phyloP scores from a whole-genome alignment of 2,888 invertebrate genomes.

The Nymphalis polychloros region DNA sequence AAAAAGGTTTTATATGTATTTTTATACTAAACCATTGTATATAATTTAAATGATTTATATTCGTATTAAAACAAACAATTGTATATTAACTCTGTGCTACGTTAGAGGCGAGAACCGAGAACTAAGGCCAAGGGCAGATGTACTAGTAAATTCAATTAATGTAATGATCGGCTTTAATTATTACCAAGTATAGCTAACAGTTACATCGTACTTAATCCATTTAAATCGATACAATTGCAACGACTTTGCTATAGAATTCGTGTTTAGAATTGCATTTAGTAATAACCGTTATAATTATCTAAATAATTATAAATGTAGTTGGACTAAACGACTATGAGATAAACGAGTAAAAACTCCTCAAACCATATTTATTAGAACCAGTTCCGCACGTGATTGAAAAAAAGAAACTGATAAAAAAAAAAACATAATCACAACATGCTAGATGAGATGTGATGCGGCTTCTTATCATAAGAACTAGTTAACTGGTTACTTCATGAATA shows the following conservation, averaged over 20 bases:
- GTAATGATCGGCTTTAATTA: slow-evolving; percentile 25
- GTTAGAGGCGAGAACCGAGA: slow-evolving; percentile 41
- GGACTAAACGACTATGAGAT: neutral
- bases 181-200: slow-evolving; percentile 16
- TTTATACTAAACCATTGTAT: too few species aligned
- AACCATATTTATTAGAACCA: slow-evolving; percentile 39
- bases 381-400: slow-evolving; percentile 44
- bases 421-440: slow-evolving; percentile 45
- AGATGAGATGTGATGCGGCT: slow-evolving; percentile 46
- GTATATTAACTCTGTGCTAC: neutral
- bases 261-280: neutral
- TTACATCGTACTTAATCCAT: slow-evolving; percentile 16
- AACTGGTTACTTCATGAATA: slow-evolving; percentile 11
- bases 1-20: too few species aligned
- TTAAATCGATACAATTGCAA: slow-evolving; percentile 11
- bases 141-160: slow-evolving; percentile 54
- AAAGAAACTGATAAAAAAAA: slow-evolving; percentile 30
- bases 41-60: neutral
- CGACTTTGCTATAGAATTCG: neutral
- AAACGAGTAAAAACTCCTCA: neutral
- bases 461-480: slow-evolving; percentile 24
- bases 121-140: slow-evolving; percentile 63
- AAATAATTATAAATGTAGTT: neutral
- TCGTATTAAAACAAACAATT: neutral
- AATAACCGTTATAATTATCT: neutral